Base-by-base conservation (phyloP, 2,113 vertebrate genomes). In the Epinephelus cyanopodus region DNA sequence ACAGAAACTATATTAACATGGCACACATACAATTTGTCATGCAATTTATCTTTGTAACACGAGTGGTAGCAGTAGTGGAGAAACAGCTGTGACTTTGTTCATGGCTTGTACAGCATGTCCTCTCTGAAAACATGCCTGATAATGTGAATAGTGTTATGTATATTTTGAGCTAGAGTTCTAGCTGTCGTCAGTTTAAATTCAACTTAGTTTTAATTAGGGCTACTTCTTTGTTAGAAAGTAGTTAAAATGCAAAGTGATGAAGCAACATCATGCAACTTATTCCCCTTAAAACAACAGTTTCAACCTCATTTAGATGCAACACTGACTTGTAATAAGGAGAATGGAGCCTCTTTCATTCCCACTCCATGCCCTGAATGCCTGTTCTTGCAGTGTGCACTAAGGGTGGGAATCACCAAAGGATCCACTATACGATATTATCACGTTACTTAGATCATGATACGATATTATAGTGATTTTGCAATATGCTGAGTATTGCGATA, bases 1-100 rank as follows among this genome's bases (percentile, higher is more conserved):
- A 7, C 37, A 56, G 47, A 68, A 62, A 77, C 42, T 72, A 27
- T 27, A 69, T 75, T 54, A 77, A 48, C 45, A 17, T 76, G 23
- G 57, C 48, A 15, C 58, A 65, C 29, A 42, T 39, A 42, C 21
- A 71, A 57, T 81, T 81, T 53, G 53, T 53, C 57, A 62, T n/a
- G 66, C 66, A 70, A 12, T 17, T 52, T 25, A 21, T 79, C 57
- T 37, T 1, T 79, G 62, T 29, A 47, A 45, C 17, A 33, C 7
- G 11, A 45, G 21, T 42, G 17, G 33, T 18, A 6, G 29, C 27
- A 14, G 39, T 23, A 18, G 37, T 14, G 27, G 47, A 58, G 13
- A 37, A 56, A 45, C n/a, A 56, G 17, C 50, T 14, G 18, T 57
- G 62, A 17, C 25, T 67, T 48, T 58, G 25, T 13, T 13, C 42